Conservation (phyloP, 2,113 vertebrate genomes). For the Taxidea taxus region DNA sequence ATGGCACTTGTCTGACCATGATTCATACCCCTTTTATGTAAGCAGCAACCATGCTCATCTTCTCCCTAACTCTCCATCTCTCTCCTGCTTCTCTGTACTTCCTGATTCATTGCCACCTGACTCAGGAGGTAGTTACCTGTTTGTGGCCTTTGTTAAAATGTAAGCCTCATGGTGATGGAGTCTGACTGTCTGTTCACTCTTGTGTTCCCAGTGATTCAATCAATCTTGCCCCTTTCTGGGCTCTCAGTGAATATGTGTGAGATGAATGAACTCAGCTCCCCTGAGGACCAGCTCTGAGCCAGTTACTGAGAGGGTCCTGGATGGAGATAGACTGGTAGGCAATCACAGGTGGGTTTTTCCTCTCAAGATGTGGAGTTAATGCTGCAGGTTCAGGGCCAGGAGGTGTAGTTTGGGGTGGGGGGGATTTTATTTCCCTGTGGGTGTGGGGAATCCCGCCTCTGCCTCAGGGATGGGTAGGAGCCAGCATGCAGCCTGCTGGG, state of each 20-base stretch:
- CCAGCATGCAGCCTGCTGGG: not conserved
- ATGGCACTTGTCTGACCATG: accelerated
- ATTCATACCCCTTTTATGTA: not conserved
- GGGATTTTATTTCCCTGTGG: not conserved
- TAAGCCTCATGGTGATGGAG: accelerated
- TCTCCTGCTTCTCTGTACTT: too few relatives aligned
- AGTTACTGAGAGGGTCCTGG: not conserved
- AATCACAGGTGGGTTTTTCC: not conserved
- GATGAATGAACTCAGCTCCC: not conserved
- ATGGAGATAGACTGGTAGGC: not conserved
- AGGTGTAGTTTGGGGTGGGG: not conserved
- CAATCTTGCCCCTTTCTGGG: not conserved
- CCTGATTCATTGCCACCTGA: not conserved
- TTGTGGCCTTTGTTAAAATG: not conserved
- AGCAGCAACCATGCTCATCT: accelerated
- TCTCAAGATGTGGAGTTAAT: not conserved
- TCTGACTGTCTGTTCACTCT: accelerated
- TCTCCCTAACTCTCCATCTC: not conserved
- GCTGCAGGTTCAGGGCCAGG: not conserved
- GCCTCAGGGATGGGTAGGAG: not conserved
- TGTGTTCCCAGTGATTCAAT: not conserved
- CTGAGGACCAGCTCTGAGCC: not conserved
- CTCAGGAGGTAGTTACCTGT: accelerated
- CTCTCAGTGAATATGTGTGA: not conserved
- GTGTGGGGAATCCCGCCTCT: not conserved